Evolutionary conservation across 2,113 vertebrate genomes (phyloP).

Genomic region (Heterotis niloticus): DNA sequence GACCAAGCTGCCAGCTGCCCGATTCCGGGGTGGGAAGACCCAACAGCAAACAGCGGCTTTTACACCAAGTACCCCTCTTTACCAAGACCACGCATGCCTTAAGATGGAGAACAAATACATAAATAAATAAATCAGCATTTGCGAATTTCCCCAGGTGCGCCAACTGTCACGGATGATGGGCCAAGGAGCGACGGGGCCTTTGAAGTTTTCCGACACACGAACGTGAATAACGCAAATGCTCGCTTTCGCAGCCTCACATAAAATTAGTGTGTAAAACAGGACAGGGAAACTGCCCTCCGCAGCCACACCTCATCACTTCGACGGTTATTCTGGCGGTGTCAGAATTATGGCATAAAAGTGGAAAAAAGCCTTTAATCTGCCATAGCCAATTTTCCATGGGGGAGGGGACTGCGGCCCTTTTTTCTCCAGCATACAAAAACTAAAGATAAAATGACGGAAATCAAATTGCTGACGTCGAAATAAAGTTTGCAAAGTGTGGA

Average conservation of each 20-base stretch:
- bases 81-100: constrained; percentile 46
- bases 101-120: constrained; percentile 49
- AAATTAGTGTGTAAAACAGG: constrained; percentile 54
- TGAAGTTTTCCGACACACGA: constrained; percentile 72
- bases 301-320: constrained; percentile 71
- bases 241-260: constrained; percentile 66
- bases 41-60: constrained; percentile 41
- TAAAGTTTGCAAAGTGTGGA: constrained; percentile 36
- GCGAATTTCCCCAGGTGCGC: constrained; percentile 51
- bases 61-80: constrained; percentile 43
- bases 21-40: constrained; percentile 68
- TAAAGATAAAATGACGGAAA: constrained; percentile 39
- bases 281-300: constrained; percentile 56
- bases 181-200: constrained; percentile 58
- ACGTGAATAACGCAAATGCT: constrained; percentile 65
- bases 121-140: constrained; percentile 58
- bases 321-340: constrained; percentile 54
- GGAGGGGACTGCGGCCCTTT: too few species aligned
- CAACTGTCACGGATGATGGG: constrained; percentile 64
- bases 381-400: constrained; percentile 51
- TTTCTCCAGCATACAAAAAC: constrained; percentile 29
- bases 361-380: constrained; percentile 60
- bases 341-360: constrained; percentile 47
- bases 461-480: constrained; percentile 45
- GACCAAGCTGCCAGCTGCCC: constrained; percentile 71